phyloP scores from a whole-genome alignment of 2,888 invertebrate species.

The Nomada fabriciana region DNA sequence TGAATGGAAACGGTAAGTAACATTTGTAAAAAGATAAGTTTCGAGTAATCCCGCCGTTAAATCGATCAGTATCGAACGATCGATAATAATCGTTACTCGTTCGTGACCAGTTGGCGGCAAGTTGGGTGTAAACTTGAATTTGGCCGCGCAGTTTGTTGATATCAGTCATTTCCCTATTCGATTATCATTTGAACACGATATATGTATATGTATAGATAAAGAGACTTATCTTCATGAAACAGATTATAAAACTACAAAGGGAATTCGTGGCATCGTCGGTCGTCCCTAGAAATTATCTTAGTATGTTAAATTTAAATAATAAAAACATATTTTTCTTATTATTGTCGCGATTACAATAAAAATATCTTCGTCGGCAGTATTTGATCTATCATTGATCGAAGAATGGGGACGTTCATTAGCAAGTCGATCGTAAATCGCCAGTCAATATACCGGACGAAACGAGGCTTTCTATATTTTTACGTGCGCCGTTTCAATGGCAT shows the following conservation, averaged over 20 bases:
- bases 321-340: neutral
- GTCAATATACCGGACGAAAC: too few species aligned
- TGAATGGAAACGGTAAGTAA: constrained; percentile 21
- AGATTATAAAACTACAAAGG: neutral
- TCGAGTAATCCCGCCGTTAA: neutral
- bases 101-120: constrained; percentile 12
- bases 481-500: too few species aligned
- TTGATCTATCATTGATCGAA: too few species aligned
- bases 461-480: too few species aligned
- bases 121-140: neutral
- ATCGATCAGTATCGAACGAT: neutral
- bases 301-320: constrained; percentile 6
- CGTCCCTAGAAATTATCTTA: neutral
- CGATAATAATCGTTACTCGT: neutral
- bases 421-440: too few species aligned
- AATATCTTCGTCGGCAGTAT: too few species aligned
- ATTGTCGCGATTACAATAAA: neutral
- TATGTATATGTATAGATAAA: constrained; percentile 18
- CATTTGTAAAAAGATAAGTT: neutral
- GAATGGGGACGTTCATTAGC: too few species aligned
- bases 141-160: neutral
- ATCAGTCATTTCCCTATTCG: neutral
- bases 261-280: neutral
- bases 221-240: neutral
- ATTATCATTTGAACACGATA: constrained; percentile 14